Base-by-base conservation (phyloP, 2,797 vertebrate species). In the Nyctibius grandis region DNA sequence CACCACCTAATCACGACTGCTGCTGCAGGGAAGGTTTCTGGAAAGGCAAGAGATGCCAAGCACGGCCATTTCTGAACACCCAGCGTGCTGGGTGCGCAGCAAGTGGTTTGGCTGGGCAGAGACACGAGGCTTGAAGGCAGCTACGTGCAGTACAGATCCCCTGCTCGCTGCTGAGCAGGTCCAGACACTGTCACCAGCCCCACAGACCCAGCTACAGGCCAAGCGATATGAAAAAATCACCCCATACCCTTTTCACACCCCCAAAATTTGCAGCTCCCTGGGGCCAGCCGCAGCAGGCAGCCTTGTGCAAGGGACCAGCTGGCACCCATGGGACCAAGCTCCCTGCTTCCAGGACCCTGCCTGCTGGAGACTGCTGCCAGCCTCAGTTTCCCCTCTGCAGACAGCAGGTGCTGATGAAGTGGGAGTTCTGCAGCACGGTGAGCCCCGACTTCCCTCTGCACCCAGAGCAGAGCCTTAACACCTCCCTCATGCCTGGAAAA, bases 61-160 rank as follows among this genome's bases (percentile, higher is more conserved):
- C 29, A 21, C 1, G 1, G 53, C 29, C 7, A 16, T 23, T 81
- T 23, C n/a, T 2, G 38, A 67, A 45, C 33, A 3, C 23, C 28
- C 1, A 1, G 17, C 1, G 2, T 4, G 26, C 50, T 12, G 18
- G 50, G 38, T 28, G 19, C 5, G 10, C 7, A 5, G 60, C 0
- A 0, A 20, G 1, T 8, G 25, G 34, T 34, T 75, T 25, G 34
- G 31, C 63, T 34, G 34, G 34, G 86, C 77, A 88, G 68, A 25
- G 38, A 15, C 5, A 42, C 25, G 42, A 14, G 47, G 42, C 20
- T 59, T 11, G 53, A 31, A 47, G 29, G 29, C 47, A 40, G 54
- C 9, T 4, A 20, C 2, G 1, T 2, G 22, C 28, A 13, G 31
- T 1, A 19, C 26, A 7, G 51, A 31, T 14, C 53, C n/a, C 53